phyloP scores from a whole-genome alignment of 2,797 vertebrate species.

The Tadarida brasiliensis region DNA sequence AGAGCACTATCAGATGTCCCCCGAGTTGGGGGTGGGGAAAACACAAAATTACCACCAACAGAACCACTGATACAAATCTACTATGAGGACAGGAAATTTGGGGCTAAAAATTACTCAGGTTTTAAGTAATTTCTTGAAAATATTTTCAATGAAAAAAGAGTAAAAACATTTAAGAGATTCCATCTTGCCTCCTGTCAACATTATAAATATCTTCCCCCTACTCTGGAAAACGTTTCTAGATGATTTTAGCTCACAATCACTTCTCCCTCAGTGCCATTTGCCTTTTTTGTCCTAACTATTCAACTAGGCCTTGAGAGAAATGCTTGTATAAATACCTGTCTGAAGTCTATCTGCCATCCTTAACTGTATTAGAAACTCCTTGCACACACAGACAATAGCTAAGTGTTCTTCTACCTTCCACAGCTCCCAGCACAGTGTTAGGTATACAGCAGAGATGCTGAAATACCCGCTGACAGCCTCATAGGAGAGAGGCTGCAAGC shows the following conservation, averaged over 20 bases:
- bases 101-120: background rate
- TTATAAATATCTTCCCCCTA: background rate
- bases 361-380: background rate
- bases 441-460: background rate
- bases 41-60: background rate
- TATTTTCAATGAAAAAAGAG: slow-evolving; percentile 8
- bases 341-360: background rate
- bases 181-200: background rate
- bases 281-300: background rate
- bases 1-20: background rate
- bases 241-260: background rate
- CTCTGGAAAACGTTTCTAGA: background rate
- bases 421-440: background rate
- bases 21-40: background rate
- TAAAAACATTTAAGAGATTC: background rate
- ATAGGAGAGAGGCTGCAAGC: background rate
- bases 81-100: background rate
- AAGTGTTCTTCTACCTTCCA: background rate
- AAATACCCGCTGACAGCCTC: background rate
- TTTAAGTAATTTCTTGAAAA: background rate
- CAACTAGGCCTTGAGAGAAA: background rate
- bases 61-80: background rate
- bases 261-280: background rate
- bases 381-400: background rate
- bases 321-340: background rate